These are phyloP conservation scores for Mechanitis messenoides DNA, from an alignment of 2,888 invertebrate species.

Conservation along the genomic window DNA sequence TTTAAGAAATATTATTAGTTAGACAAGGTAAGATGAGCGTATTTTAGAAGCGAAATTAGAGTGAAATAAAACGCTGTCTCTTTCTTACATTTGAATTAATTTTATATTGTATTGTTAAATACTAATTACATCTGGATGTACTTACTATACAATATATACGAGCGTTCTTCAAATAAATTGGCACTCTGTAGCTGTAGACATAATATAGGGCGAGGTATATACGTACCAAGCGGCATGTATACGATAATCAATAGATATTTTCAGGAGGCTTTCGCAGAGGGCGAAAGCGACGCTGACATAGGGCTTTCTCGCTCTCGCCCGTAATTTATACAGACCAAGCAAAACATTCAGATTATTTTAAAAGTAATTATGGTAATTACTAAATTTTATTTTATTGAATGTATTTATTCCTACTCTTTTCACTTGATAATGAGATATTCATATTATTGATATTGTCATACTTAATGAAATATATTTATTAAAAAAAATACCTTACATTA, in stretches of 20 bases:
- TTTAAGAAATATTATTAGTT: constrained; percentile 15
- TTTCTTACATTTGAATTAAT: too few species aligned
- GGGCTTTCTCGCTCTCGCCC: constrained; percentile 56
- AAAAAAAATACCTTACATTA: too few species aligned
- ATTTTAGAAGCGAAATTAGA: background rate
- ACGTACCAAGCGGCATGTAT: constrained; percentile 63
- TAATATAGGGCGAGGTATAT: constrained; percentile 65
- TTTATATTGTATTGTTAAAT: too few species aligned
- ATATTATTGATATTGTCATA: too few species aligned
- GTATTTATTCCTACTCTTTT: too few species aligned
- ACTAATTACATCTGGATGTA: too few species aligned
- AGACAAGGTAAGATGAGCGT: constrained; percentile 5
- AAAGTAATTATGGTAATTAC: background rate
- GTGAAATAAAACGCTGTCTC: too few species aligned
- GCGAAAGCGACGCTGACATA: constrained; percentile 52
- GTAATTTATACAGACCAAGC: constrained; percentile 60
- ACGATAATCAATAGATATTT: constrained; percentile 77
- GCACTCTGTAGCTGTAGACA: constrained; percentile 59
- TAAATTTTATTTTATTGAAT: background rate
- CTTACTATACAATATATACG: constrained; percentile 26
- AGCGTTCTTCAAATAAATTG: constrained; percentile 73
- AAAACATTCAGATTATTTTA: constrained; percentile 25
- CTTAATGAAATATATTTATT: too few species aligned
- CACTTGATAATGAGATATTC: too few species aligned
- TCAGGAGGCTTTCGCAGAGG: constrained; percentile 73